Evolutionary conservation across 1,140 invertebrate genomes (phyloP), one percentile per base, ranked within the genome.

Genomic region (Bombus vancouverensis): DNA sequence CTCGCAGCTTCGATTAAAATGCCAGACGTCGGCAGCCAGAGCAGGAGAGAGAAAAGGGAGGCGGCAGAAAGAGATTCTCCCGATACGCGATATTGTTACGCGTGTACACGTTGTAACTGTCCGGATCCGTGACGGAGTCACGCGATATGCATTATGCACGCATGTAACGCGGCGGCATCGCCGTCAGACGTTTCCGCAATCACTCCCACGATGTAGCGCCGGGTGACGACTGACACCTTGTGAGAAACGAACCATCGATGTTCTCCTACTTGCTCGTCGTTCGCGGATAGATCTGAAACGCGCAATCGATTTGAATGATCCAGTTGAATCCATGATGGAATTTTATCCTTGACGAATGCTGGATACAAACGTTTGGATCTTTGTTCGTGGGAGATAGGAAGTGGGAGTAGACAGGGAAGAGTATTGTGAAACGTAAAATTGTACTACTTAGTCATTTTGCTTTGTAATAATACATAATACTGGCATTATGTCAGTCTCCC

Each of bases 71-170:
- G 70, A 88, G 83, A 90, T 87, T 81, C 84, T 77, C 78, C 70
- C 66, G 89, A 90, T 90, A 90, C 75, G 89, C 89, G 89, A 90
- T 90, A 90, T 90, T 90, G 89, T 90, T 90, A 90, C 89, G 89
- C 89, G 89, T 90, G 89, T 90, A 90, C 89, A 90, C 77, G 89
- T 88, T 90, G 89, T 90, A 90, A 90, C 89, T 90, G 89, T 90
- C 89, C 89, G 87, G 89, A 88, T 90, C 89, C 89, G 89, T 90
- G 89, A 90, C 89, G 89, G 57, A 91, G 89, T 91, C 90, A 91
- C 90, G 90, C 90, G 90, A 91, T 91, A 91, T 91, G 90, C 90
- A 91, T 91, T 91, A 91, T 91, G 90, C 90, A 90, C 89, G 90
- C 87, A 88, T 87, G 90, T 90, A 90, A 91, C 84, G 84, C 78